These are phyloP conservation scores for Strix occidentalis DNA, from an alignment of 2,797 vertebrate species.

Conservation along the genomic window DNA sequence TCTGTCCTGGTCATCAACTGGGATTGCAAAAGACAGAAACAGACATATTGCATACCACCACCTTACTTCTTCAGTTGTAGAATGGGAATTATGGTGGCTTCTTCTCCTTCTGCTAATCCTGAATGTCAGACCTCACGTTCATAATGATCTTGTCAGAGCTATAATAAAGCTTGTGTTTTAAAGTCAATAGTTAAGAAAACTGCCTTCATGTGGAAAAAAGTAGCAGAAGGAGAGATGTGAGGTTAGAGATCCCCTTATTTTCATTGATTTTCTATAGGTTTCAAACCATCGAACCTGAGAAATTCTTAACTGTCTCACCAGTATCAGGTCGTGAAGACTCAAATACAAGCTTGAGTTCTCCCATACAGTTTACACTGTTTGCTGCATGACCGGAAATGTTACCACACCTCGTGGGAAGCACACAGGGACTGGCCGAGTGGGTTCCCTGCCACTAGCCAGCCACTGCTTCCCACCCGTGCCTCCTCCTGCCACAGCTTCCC, in stretches of 20 bases:
- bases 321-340: neutral
- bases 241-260: neutral
- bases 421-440: accelerated
- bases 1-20: neutral
- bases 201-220: neutral
- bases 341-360: neutral
- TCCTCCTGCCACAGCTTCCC: neutral
- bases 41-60: neutral
- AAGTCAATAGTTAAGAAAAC: neutral
- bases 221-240: neutral
- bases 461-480: accelerated
- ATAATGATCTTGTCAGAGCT: neutral
- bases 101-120: neutral
- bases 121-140: neutral
- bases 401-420: neutral
- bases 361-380: neutral
- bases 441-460: neutral
- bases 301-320: neutral
- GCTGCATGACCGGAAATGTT: neutral
- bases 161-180: neutral
- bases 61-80: neutral
- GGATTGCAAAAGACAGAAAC: neutral
- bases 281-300: neutral
- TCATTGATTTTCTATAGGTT: neutral
- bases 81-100: neutral